phyloP scores from a whole-genome alignment of 2,113 vertebrate species.

The Polypterus bichir region DNA sequence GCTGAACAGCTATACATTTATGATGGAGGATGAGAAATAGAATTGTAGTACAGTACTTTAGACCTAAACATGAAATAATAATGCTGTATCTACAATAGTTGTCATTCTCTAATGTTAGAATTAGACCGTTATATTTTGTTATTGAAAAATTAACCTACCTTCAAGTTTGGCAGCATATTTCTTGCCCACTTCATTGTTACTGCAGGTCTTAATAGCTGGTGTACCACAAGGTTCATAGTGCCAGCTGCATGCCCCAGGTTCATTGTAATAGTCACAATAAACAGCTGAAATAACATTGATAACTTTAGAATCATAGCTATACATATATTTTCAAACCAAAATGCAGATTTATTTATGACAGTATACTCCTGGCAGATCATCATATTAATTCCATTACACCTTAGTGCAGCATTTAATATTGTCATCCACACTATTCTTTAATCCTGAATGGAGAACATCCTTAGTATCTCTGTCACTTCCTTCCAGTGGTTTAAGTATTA shows the following conservation, averaged over 20 bases:
- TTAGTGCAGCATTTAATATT: neutral
- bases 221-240: constrained; percentile 42
- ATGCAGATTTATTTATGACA: neutral
- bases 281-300: constrained; percentile 27
- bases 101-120: neutral
- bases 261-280: constrained; percentile 44
- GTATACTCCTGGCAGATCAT: neutral
- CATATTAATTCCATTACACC: neutral
- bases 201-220: constrained; percentile 36
- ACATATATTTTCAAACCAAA: neutral
- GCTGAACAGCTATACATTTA: neutral
- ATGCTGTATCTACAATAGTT: neutral
- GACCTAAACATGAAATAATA: neutral
- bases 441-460: neutral
- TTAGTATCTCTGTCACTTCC: neutral
- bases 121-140: neutral
- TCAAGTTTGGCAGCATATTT: constrained; percentile 36
- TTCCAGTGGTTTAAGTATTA: too few species aligned
- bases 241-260: constrained; percentile 37
- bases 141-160: constrained; percentile 25
- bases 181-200: constrained; percentile 27
- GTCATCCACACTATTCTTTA: neutral
- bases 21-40: too few species aligned
- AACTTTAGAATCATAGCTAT: neutral
- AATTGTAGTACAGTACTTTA: neutral